Evolutionary conservation across 2,113 vertebrate genomes (phyloP).

Genomic region (Tenrec ecaudatus): DNA sequence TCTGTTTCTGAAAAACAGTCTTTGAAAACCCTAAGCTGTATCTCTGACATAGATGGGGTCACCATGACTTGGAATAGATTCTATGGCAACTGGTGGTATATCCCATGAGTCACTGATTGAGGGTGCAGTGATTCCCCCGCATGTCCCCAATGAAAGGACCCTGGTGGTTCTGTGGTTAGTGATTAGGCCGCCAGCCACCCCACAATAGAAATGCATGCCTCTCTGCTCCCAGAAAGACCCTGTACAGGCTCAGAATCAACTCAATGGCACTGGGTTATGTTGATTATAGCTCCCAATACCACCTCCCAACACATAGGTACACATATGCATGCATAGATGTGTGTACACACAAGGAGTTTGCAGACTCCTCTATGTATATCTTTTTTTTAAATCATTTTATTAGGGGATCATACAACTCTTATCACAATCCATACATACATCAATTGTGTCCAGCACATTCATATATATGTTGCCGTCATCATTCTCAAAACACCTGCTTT

Average conservation of each 20-base stretch:
- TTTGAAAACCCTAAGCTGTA: neutral
- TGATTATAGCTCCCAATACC: neutral
- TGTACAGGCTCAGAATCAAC: too few species aligned
- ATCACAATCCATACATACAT: too few species aligned
- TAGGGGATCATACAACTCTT: too few species aligned
- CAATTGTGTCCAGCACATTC: too few species aligned
- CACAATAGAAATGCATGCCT: too few species aligned
- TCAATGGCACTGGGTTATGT: too few species aligned
- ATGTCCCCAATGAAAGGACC: neutral
- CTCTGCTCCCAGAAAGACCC: too few species aligned
- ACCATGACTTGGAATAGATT: neutral
- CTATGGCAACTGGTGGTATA: neutral
- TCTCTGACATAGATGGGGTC: neutral
- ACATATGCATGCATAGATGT: neutral
- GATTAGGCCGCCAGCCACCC: too few species aligned
- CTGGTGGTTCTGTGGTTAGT: too few species aligned
- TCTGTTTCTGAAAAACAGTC: neutral
- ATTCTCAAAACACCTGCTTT: too few species aligned
- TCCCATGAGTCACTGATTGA: neutral
- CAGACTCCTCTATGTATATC: accelerated
- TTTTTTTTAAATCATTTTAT: too few species aligned
- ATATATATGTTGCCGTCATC: too few species aligned
- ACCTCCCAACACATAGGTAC: neutral
- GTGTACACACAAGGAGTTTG: neutral
- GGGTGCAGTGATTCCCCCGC: neutral